phyloP scores from a whole-genome alignment of 1,140 invertebrate genomes.

The Mya arenaria region DNA sequence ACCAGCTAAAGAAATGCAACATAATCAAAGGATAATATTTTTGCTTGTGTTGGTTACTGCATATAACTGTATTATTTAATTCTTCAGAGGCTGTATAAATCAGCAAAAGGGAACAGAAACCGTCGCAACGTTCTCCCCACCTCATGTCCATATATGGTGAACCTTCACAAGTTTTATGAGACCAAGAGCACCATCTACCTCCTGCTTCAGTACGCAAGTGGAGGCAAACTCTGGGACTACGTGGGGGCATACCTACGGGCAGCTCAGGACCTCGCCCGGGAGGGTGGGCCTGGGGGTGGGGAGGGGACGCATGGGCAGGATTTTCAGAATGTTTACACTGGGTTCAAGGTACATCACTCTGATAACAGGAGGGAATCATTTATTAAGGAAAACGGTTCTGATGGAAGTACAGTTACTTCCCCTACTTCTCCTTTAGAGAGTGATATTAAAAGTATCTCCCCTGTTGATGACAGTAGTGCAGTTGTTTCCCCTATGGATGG shows the following conservation, averaged over 20 bases:
- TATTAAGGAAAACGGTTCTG: not conserved
- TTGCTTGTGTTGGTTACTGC: no score
- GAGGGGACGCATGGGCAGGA: constrained; percentile 30
- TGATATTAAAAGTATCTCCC: no score
- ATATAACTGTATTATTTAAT: constrained; percentile 6
- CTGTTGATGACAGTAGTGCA: no score
- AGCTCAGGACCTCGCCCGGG: constrained; percentile 40
- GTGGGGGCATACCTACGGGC: constrained; percentile 80
- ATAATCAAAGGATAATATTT: no score
- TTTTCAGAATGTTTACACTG: constrained; percentile 70
- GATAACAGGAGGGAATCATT: constrained; percentile 54
- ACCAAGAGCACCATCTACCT: constrained; percentile 88
- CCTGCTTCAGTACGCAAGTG: constrained; percentile 86
- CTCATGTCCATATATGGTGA: constrained; percentile 86
- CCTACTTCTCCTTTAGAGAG: no score
- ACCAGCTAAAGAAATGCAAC: no score
- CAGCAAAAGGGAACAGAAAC: constrained; percentile 80
- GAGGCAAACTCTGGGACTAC: constrained; percentile 85
- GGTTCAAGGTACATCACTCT: constrained; percentile 65
- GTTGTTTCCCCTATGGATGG: no score
- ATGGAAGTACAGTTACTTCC: not conserved
- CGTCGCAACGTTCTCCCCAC: constrained; percentile 77
- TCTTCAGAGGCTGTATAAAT: constrained; percentile 86
- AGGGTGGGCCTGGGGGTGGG: constrained; percentile 14
- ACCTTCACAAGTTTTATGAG: constrained; percentile 87